phyloP scores from a whole-genome alignment of 2,113 vertebrate genomes.

The Eclectus roratus region DNA sequence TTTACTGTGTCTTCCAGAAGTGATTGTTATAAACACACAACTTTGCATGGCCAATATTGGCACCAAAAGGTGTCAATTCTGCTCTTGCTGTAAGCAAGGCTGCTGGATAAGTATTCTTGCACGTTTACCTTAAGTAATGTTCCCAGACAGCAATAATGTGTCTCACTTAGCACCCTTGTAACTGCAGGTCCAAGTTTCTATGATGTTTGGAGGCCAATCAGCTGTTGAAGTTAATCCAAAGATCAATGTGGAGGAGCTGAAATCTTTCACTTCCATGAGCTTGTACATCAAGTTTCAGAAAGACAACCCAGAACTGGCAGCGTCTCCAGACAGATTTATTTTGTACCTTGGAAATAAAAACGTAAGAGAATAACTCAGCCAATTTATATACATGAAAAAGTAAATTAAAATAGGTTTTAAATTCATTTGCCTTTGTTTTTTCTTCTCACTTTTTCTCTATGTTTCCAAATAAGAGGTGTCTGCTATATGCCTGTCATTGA shows the following conservation, averaged over 20 bases:
- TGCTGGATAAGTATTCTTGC: background rate
- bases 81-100: background rate
- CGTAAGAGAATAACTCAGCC: slow-evolving; percentile 72
- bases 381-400: background rate
- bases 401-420: background rate
- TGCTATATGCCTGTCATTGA: background rate
- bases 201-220: slow-evolving; percentile 93
- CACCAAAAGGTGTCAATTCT: background rate
- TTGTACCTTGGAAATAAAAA: slow-evolving; percentile 92
- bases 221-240: slow-evolving; percentile 90
- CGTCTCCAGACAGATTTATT: slow-evolving; percentile 87
- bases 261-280: slow-evolving; percentile 91
- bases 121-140: background rate
- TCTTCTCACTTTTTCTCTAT: background rate
- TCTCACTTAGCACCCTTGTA: slow-evolving; percentile 23
- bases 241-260: slow-evolving; percentile 85
- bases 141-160: background rate
- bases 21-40: background rate
- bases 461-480: background rate
- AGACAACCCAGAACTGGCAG: slow-evolving; percentile 78
- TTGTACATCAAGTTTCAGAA: slow-evolving; percentile 82
- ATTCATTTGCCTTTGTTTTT: background rate
- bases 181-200: slow-evolving; percentile 92
- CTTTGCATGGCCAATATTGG: background rate
- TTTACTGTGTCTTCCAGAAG: background rate